Evolutionary conservation across 2,113 vertebrate genomes (phyloP).

Genomic region (Empidonax traillii): DNA sequence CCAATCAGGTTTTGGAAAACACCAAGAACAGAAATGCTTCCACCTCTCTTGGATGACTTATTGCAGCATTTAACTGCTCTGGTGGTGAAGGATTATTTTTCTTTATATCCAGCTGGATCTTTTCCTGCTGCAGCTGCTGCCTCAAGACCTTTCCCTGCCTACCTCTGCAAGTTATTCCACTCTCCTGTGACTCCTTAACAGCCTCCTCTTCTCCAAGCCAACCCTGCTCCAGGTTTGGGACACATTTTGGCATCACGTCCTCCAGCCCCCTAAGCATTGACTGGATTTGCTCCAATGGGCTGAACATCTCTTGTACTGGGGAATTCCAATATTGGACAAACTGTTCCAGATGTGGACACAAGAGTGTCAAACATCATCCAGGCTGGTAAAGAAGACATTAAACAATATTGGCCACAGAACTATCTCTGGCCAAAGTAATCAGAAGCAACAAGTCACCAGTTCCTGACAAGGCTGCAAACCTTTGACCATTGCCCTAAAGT

Average conservation of each 20-base stretch:
- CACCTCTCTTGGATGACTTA: background rate
- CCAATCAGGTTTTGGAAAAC: background rate
- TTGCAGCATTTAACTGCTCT: background rate
- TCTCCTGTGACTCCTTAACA: background rate
- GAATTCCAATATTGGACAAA: background rate
- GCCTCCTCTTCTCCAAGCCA: background rate
- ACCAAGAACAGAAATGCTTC: background rate
- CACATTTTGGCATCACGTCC: background rate
- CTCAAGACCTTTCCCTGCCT: background rate
- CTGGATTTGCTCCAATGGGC: background rate
- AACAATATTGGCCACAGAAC: background rate
- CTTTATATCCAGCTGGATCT: background rate
- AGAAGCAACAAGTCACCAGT: background rate
- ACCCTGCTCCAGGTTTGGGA: background rate
- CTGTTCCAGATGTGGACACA: background rate
- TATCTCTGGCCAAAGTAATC: background rate
- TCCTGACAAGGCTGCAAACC: background rate
- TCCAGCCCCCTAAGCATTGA: background rate
- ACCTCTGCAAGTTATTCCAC: background rate
- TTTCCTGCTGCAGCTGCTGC: slow-evolving; percentile 17
- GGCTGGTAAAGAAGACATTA: background rate
- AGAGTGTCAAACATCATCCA: background rate
- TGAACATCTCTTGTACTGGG: background rate
- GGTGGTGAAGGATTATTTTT: background rate
- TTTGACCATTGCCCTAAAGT: background rate